phyloP scores from a whole-genome alignment of 2,888 invertebrate species.

The Agrochola lychnidis region DNA sequence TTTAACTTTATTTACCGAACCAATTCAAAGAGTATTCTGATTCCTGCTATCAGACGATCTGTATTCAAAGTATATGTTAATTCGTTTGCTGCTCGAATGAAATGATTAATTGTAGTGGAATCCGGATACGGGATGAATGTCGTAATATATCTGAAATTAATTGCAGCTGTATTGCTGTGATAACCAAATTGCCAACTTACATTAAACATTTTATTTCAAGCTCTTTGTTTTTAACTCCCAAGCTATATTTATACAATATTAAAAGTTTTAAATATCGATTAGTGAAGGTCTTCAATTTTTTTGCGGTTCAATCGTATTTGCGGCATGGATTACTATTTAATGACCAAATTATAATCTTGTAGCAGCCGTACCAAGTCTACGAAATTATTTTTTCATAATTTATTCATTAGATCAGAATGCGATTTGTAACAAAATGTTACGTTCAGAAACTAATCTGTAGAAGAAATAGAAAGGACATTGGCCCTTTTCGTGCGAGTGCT shows the following conservation, averaged over 20 bases:
- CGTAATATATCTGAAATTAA: conserved; percentile 54
- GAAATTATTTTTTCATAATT: conserved; percentile 32
- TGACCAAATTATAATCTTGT: conserved; percentile 19
- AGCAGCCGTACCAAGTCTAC: conserved; percentile 9
- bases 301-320: conserved; percentile 5
- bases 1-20: conserved; percentile 52
- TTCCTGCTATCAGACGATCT: conserved; percentile 29
- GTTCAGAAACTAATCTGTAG: conserved; percentile 11
- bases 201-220: conserved; percentile 30
- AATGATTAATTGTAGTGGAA: conserved; percentile 53
- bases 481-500: not conserved
- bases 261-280: conserved; percentile 12
- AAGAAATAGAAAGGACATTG: conserved; percentile 24
- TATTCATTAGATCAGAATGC: conserved; percentile 35
- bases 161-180: conserved; percentile 53
- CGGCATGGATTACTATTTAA: conserved; percentile 13
- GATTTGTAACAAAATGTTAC: conserved; percentile 18
- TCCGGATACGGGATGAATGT: conserved; percentile 44
- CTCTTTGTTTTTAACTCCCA: not conserved
- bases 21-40: conserved; percentile 39
- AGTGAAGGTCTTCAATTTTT: not conserved
- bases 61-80: conserved; percentile 55
- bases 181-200: conserved; percentile 45
- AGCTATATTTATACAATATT: not conserved
- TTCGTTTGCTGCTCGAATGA: conserved; percentile 47